Evolutionary conservation across 1,140 invertebrate species (phyloP).

Genomic region (Bemisia tabaci): DNA sequence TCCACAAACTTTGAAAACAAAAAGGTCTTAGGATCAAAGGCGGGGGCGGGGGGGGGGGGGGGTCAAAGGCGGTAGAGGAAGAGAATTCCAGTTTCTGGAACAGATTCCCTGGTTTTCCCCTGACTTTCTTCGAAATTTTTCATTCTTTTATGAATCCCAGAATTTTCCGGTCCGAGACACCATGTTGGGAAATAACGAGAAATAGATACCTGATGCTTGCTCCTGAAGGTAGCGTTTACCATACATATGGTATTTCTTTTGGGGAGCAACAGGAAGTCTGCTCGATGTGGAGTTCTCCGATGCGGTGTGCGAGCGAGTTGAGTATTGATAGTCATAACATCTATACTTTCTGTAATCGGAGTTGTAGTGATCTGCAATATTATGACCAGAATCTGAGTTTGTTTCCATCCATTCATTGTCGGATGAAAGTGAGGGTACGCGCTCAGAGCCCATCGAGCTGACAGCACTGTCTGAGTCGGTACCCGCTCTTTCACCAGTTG

Average conservation of each 20-base stretch:
- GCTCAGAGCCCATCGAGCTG: slow-evolving; percentile 79
- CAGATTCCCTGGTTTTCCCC: no score
- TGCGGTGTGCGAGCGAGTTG: slow-evolving; percentile 32
- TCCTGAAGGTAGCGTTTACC: slow-evolving; percentile 57
- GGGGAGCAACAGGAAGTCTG: slow-evolving; percentile 41
- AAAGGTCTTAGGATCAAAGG: no score
- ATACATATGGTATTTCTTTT: slow-evolving; percentile 86
- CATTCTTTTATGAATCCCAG: no score
- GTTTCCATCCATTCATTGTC: slow-evolving; percentile 80
- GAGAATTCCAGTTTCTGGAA: no score
- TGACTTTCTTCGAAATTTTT: no score
- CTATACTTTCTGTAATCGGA: slow-evolving; percentile 46
- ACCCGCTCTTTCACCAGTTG: slow-evolving; percentile 17
- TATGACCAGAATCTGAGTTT: slow-evolving; percentile 66
- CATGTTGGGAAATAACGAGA: no score
- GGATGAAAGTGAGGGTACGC: slow-evolving; percentile 71
- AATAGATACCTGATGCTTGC: not conserved
- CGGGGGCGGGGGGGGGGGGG: no score
- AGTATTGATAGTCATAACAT: slow-evolving; percentile 56
- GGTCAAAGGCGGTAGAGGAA: no score
- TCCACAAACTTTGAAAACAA: no score
- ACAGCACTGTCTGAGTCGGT: slow-evolving; percentile 58
- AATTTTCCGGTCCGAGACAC: no score
- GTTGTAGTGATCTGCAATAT: slow-evolving; percentile 17
- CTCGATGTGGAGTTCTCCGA: slow-evolving; percentile 8